phyloP scores from a whole-genome alignment of 2,113 vertebrate genomes.

The Neolamprologus sp. region DNA sequence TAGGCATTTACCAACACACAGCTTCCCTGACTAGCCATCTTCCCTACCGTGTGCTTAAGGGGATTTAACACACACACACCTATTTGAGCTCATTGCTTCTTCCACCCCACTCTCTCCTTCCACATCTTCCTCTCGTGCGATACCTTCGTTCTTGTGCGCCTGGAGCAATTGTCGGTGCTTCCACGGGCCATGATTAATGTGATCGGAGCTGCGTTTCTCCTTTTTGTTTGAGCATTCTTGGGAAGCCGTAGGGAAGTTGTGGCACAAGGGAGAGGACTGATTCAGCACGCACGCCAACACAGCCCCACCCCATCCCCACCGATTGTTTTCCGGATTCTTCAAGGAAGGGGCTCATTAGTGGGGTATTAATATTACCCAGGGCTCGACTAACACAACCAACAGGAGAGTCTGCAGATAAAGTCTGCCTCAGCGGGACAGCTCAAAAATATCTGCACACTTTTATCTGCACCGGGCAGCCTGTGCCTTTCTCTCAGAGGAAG shows the following conservation, averaged over 20 bases:
- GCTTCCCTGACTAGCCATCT: slow-evolving; percentile 7
- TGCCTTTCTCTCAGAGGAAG: background rate
- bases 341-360: slow-evolving; percentile 61
- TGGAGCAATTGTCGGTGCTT: slow-evolving; percentile 25
- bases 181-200: slow-evolving; percentile 70
- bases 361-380: slow-evolving; percentile 62
- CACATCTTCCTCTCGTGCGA: slow-evolving; percentile 30
- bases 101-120: background rate
- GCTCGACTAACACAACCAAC: slow-evolving; percentile 45
- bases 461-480: slow-evolving; percentile 53
- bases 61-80: background rate
- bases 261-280: slow-evolving; percentile 39
- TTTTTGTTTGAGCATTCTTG: slow-evolving; percentile 39
- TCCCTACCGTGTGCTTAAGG: background rate
- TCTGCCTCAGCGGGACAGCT: slow-evolving; percentile 31
- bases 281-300: slow-evolving; percentile 1
- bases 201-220: slow-evolving; percentile 37
- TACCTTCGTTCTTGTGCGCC: slow-evolving; percentile 9
- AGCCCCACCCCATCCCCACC: background rate
- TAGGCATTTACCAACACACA: slow-evolving; percentile 4
- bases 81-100: slow-evolving; percentile 9
- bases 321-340: slow-evolving; percentile 54
- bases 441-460: slow-evolving; percentile 42
- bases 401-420: slow-evolving; percentile 47
- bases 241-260: slow-evolving; percentile 43